Percentiles rank a stretch among this genome's conserved stretches.
Evolutionary conservation across 2,113 vertebrate genomes (phyloP).

Genomic region (Dascyllus trimaculatus): DNA sequence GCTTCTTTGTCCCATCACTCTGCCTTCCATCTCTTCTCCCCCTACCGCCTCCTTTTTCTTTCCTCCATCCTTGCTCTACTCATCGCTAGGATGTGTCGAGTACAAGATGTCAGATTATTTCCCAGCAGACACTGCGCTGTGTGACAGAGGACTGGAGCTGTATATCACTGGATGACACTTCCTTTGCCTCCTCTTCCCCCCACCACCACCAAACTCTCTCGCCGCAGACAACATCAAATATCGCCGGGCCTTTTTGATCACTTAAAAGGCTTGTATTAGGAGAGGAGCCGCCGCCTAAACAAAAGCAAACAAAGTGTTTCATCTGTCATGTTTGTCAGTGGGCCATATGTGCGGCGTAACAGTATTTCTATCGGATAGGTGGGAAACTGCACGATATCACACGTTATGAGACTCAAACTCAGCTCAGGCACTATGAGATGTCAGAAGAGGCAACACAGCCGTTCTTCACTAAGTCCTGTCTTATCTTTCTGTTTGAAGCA

Average conservation of each 20-base stretch:
- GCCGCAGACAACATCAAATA: slow-evolving; percentile 80
- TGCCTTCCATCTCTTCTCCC: slow-evolving; percentile 24
- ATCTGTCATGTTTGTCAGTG: slow-evolving; percentile 77
- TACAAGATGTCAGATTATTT: slow-evolving; percentile 84
- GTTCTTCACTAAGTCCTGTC: not conserved
- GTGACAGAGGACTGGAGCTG: slow-evolving; percentile 77
- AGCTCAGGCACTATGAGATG: not conserved
- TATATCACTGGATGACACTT: slow-evolving; percentile 79
- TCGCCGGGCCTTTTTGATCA: slow-evolving; percentile 79
- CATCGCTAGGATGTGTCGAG: slow-evolving; percentile 70
- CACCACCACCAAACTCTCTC: not conserved
- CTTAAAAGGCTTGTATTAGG: slow-evolving; percentile 80
- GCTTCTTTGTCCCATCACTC: slow-evolving; percentile 62
- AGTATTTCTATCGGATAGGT: slow-evolving; percentile 64
- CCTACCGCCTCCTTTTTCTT: not conserved
- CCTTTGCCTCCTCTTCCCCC: slow-evolving; percentile 32
- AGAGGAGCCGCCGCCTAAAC: slow-evolving; percentile 70
- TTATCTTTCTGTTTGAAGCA: not conserved
- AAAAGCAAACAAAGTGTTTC: slow-evolving; percentile 81
- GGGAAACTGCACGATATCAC: slow-evolving; percentile 50
- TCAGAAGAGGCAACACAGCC: not conserved
- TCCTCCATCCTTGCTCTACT: slow-evolving; percentile 46
- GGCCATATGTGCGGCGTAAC: slow-evolving; percentile 74
- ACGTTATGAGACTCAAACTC: slow-evolving; percentile 31
- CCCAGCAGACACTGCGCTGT: slow-evolving; percentile 77